phyloP scores from a whole-genome alignment of 2,888 invertebrate genomes.

The Chymomyza amoena region DNA sequence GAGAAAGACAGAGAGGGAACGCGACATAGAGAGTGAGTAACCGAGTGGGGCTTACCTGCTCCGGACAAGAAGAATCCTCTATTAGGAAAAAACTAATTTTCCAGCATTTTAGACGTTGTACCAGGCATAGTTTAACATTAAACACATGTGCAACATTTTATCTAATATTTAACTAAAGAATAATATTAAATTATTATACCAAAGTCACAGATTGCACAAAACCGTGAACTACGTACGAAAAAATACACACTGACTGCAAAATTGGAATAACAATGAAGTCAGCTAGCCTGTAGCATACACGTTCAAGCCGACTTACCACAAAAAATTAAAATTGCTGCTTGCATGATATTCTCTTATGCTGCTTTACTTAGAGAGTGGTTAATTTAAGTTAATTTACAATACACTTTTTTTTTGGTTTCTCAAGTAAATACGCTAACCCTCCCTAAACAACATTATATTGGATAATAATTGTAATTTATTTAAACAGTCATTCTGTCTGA shows the following conservation, averaged over 20 bases:
- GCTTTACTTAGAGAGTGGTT: no score
- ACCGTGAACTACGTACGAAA: conserved; percentile 47
- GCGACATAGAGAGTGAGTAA: conserved; percentile 16
- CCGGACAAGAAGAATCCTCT: conserved; percentile 50
- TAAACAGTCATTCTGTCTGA: background rate
- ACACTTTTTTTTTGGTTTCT: background rate
- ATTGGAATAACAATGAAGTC: conserved; percentile 22
- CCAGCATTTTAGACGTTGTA: conserved; percentile 33
- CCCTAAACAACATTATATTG: no score
- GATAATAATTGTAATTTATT: background rate
- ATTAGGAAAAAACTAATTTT: conserved; percentile 42
- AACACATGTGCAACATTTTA: background rate
- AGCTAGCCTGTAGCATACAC: background rate
- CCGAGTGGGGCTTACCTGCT: conserved; percentile 49
- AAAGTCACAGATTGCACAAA: conserved; percentile 41
- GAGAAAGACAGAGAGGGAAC: conserved; percentile 4
- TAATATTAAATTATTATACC: background rate
- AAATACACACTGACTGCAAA: conserved; percentile 44
- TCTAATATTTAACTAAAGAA: background rate
- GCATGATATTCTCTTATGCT: background rate
- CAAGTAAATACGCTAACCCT: background rate
- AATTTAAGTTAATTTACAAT: no score
- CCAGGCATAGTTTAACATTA: conserved; percentile 16
- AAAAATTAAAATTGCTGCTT: background rate
- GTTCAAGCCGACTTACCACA: background rate